Evolutionary conservation across 2,888 invertebrate species (phyloP), one percentile per base, ranked within the genome.

Genomic region (Linnaemya vulpina): DNA sequence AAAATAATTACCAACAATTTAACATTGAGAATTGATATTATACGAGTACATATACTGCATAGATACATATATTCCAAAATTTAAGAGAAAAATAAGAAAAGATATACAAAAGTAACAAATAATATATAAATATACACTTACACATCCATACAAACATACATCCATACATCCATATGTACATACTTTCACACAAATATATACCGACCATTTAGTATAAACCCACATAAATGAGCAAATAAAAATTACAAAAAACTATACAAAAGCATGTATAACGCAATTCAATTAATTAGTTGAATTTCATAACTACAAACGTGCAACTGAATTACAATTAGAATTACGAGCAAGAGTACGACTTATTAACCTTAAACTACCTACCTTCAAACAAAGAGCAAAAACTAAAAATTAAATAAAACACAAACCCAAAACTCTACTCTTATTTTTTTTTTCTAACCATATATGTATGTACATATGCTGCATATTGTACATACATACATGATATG

Each of bases 21-120:
- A 79, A 84, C 76, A 84, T 55, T 80, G 80, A 73, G 70, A 78
- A 85, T 82, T 82, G 70, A 82, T 82, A 78, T 82, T 79, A 83
- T 40, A 71, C 38, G 35, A 71, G 46, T 25, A 53, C 46, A 43
- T 38, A 65, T 13, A 51, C 30, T 30, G 30, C 1, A 65, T 17
- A 65, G 3, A 49, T 49, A 0, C 49, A 17, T 15, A 0, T 65
- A 17, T 15, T 15, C 7, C 30, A 43, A 53, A 43, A 22, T 68
- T 53, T 35, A 46, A 68, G 20, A 68, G 17, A 67, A 63, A 51
- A 62, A 53, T 60, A 40, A 53, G 7, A 35, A 38, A 43, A 38
- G 10, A 51, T 53, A 35, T 25, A 68, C 11, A 51, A 51, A 15
- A 62, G 20, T 60, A 38, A 62, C 17, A 51, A 67, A 67, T 35